A percentile compares a stretch with the other conserved stretches of the same genome.
Evolutionary conservation across 2,888 invertebrate species (phyloP).

Genomic region (Drosophila prolongata): DNA sequence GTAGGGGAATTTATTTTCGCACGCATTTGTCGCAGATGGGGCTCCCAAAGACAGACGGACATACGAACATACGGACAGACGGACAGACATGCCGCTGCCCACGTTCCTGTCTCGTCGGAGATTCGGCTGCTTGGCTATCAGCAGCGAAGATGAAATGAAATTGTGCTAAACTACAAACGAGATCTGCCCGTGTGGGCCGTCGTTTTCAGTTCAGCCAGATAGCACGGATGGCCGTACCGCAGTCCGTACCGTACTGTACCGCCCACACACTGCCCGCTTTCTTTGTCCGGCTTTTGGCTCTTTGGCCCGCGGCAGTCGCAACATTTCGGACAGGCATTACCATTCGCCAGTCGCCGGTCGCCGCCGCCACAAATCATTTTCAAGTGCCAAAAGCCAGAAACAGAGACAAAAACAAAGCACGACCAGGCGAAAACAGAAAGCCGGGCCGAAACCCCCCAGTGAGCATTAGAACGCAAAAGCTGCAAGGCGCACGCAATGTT

Average conservation of each 20-base stretch:
- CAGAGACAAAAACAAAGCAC: conserved; percentile 25
- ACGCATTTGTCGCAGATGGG: conserved; percentile 60
- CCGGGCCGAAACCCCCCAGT: conserved; percentile 39
- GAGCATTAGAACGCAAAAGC: conserved; percentile 57
- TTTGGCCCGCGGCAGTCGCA: conserved; percentile 23
- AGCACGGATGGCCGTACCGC: conserved; percentile 10
- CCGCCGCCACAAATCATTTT: conserved; percentile 74
- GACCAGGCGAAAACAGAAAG: conserved; percentile 22
- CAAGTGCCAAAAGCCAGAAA: conserved; percentile 66
- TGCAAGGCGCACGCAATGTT: conserved; percentile 50
- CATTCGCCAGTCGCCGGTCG: conserved; percentile 47
- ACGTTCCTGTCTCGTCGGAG: conserved; percentile 45
- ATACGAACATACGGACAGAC: neutral
- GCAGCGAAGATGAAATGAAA: conserved; percentile 72
- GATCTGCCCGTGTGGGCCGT: conserved; percentile 72
- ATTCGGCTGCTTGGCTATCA: conserved; percentile 63
- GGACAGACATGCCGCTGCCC: conserved; percentile 22
- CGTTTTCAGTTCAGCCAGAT: conserved; percentile 27
- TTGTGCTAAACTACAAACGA: conserved; percentile 78
- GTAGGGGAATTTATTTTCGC: conserved; percentile 68
- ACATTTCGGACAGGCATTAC: conserved; percentile 57
- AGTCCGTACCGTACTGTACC: conserved; percentile 4
- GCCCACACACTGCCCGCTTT: conserved; percentile 36
- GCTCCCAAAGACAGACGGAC: conserved; percentile 14
- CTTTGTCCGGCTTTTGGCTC: conserved; percentile 28